Percentiles rank a stretch among this genome's conserved stretches.
Evolutionary conservation across 1,140 invertebrate species (phyloP).

Genomic region (Hypothenemus hampei): DNA sequence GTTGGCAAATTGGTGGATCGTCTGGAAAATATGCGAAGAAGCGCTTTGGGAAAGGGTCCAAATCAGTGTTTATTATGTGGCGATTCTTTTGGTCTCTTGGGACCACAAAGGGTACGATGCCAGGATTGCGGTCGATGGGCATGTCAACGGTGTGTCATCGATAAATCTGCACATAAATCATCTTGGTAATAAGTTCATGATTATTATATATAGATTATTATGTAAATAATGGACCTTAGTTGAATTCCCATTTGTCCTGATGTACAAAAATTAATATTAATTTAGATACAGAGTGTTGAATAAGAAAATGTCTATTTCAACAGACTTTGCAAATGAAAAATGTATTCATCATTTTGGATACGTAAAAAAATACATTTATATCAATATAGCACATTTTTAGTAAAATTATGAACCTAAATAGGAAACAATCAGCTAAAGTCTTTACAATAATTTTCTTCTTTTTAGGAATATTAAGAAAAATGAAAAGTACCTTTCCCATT

Average conservation of each 20-base stretch:
- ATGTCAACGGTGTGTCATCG: conserved; percentile 83
- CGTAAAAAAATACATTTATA: no score
- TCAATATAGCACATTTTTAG: no score
- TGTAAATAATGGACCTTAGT: no score
- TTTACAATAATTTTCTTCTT: no score
- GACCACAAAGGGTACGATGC: conserved; percentile 64
- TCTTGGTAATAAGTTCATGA: conserved; percentile 20
- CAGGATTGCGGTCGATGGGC: conserved; percentile 78
- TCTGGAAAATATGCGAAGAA: conserved; percentile 74
- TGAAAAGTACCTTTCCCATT: no score
- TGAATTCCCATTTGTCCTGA: no score
- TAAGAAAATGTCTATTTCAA: background rate
- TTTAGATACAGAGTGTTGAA: background rate
- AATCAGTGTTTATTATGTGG: conserved; percentile 60
- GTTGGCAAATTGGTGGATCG: conserved; percentile 82
- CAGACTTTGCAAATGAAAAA: background rate
- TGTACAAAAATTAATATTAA: no score
- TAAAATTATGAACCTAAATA: no score
- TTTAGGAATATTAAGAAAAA: no score
- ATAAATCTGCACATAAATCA: conserved; percentile 46
- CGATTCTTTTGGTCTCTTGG: conserved; percentile 62
- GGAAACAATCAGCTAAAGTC: no score
- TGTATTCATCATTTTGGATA: no score
- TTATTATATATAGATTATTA: background rate
- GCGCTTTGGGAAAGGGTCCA: conserved; percentile 48